Percentiles rank a stretch among this genome's conserved stretches.
These are phyloP conservation scores for Paralichthys olivaceus DNA, from an alignment of 2,113 vertebrate genomes.

Conservation along the genomic window DNA sequence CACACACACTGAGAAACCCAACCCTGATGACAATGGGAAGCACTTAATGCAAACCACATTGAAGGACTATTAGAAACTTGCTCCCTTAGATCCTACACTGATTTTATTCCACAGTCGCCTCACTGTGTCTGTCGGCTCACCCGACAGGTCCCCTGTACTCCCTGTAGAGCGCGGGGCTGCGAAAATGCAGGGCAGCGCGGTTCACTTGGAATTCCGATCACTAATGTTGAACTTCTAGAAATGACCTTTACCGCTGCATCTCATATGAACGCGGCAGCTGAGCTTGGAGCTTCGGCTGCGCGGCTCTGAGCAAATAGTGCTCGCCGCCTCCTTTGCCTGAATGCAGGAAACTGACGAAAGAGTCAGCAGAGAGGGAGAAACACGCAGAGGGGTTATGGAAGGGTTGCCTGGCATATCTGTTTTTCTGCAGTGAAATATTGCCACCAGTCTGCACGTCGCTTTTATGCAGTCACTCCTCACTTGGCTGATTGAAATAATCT, in stretches of 20 bases:
- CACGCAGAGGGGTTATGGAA: conserved; percentile 51
- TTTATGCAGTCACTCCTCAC: conserved; percentile 20
- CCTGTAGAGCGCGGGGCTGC: conserved; percentile 13
- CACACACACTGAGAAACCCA: conserved; percentile 11
- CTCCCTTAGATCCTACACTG: conserved; percentile 22
- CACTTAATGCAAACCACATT: conserved; percentile 31
- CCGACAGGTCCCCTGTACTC: conserved; percentile 19
- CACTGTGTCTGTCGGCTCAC: background rate
- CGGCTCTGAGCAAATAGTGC: conserved; percentile 63
- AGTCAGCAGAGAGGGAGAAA: conserved; percentile 58
- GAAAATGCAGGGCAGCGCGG: conserved; percentile 38
- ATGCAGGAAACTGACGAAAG: conserved; percentile 54
- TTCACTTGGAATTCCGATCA: conserved; percentile 81
- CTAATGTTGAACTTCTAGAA: conserved; percentile 76
- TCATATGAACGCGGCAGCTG: conserved; percentile 57
- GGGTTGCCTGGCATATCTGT: conserved; percentile 54
- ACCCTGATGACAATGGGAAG: conserved; percentile 36
- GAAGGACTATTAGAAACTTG: background rate
- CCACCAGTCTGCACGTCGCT: conserved; percentile 46
- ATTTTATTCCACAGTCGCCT: conserved; percentile 14
- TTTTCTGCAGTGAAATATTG: conserved; percentile 45
- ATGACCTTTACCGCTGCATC: conserved; percentile 77
- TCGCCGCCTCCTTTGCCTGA: conserved; percentile 36
- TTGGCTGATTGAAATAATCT: background rate
- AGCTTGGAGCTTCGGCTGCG: conserved; percentile 50